A percentile compares a stretch with the other conserved stretches of the same genome.
Conservation (phyloP, 2,888 invertebrate genomes). For the Mythimna ferrago region DNA sequence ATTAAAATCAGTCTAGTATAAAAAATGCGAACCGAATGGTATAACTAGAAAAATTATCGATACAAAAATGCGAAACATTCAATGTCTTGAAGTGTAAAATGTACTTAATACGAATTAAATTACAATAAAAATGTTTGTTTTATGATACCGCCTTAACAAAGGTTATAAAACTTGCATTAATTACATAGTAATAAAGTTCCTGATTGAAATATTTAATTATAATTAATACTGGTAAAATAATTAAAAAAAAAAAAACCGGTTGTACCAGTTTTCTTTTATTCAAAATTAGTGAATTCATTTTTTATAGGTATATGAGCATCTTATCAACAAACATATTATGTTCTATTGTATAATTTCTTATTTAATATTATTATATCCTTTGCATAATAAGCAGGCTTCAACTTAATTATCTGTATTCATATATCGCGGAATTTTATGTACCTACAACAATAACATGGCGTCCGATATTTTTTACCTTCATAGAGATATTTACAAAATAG, state of each 20-base stretch:
- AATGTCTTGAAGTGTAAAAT: neutral
- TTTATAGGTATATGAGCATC: neutral
- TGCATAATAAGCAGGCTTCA: neutral
- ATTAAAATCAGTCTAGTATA: neutral
- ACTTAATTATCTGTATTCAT: neutral
- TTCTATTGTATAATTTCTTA: neutral
- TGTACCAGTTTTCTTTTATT: neutral
- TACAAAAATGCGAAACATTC: constrained; percentile 14
- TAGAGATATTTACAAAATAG: constrained; percentile 7
- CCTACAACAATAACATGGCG: constrained; percentile 1
- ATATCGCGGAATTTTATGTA: neutral
- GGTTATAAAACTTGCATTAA: constrained; percentile 16
- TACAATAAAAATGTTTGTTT: constrained; percentile 6
- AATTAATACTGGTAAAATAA: neutral
- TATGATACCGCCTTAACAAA: neutral
- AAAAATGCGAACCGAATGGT: neutral
- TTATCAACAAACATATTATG: neutral
- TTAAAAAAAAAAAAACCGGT: neutral
- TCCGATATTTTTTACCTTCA: constrained; percentile 2
- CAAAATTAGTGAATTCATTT: neutral
- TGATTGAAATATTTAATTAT: neutral
- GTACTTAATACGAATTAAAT: neutral
- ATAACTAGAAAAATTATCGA: neutral
- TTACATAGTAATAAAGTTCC: neutral
- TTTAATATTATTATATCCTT: neutral